Evolutionary conservation across 2,113 vertebrate genomes (phyloP).

Genomic region (Climacteris rufus): DNA sequence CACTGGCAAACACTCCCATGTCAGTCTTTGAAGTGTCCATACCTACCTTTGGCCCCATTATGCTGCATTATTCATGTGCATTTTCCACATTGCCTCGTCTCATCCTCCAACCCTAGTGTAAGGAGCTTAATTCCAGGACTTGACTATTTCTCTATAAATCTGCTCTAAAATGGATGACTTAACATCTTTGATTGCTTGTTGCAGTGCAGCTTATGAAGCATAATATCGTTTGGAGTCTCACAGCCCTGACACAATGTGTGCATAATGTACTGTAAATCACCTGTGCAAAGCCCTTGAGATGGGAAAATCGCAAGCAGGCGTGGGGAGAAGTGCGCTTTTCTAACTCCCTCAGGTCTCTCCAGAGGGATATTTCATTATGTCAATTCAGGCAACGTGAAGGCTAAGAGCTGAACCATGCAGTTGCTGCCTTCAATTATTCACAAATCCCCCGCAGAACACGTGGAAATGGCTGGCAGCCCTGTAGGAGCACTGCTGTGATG

Average conservation of each 20-base stretch:
- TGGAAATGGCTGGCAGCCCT: neutral
- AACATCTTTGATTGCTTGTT: constrained; percentile 14
- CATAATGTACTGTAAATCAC: constrained; percentile 29
- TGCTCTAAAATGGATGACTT: constrained; percentile 7
- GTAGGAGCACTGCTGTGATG: accelerated
- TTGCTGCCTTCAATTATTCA: constrained; percentile 25
- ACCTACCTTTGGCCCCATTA: accelerated
- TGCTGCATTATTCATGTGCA: neutral
- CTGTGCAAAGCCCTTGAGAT: neutral
- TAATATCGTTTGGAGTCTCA: neutral
- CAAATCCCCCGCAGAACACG: neutral
- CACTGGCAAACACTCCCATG: neutral
- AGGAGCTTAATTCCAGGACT: neutral
- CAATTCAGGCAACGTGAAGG: neutral
- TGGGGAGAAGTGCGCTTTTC: neutral
- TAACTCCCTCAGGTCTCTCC: neutral
- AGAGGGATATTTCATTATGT: neutral
- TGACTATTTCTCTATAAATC: neutral
- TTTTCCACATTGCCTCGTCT: neutral
- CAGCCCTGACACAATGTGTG: neutral
- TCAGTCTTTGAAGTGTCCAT: neutral
- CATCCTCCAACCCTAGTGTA: neutral
- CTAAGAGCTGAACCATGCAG: neutral
- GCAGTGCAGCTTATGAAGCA: constrained; percentile 20
- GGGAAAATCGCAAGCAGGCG: neutral